Evolutionary conservation across 2,113 vertebrate genomes (phyloP), one percentile per base, ranked within the genome.

Genomic region (Brevimyrus niger): DNA sequence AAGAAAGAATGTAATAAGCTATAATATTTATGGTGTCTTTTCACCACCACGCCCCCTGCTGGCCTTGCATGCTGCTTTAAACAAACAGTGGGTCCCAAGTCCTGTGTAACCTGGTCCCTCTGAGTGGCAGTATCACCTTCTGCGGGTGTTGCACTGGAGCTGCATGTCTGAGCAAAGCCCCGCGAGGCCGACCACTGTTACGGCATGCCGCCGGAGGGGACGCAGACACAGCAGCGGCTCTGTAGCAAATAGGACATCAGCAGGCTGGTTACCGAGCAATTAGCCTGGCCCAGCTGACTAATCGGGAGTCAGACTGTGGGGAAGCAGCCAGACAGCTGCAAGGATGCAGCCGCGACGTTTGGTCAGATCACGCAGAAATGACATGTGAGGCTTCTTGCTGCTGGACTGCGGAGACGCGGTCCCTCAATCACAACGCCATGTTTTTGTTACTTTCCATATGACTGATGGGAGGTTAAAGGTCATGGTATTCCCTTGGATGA

Each of bases 191-290:
- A 76, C 2, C 69, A 73, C 10, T 73, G 55, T 61, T 3, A 10
- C 58, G 3, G 58, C 8, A 10, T 11, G 46, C 15, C 13, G 10
- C 17, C 10, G 47, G 44, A 46, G 53, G 47, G 1, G 58, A 35
- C n/a, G 44, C 13, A 23, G 46, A 51, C 6, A 4, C 38, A 50
- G 35, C 5, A 15, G 13, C 27, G 4, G 65, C 46, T 76, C 46
- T 73, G 17, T 31, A 17, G 19, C 31, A 46, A 73, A 53, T 51
- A 90, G 87, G 48, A 90, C 85, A 80, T 90, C 89, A 82, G 42
- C 69, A 76, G 47, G 87, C 47, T 55, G 88, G 91, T 93, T 94
- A 91, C 91, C 91, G 91, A 94, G 93, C 94, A 95, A 95, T 95
- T 95, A 95, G 93, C 92, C 65, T 9, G 83, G 86, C 89, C 73